Evolutionary conservation across 2,888 invertebrate species (phyloP), one percentile per base, ranked within the genome.

Genomic region (Hylaea fasciaria): DNA sequence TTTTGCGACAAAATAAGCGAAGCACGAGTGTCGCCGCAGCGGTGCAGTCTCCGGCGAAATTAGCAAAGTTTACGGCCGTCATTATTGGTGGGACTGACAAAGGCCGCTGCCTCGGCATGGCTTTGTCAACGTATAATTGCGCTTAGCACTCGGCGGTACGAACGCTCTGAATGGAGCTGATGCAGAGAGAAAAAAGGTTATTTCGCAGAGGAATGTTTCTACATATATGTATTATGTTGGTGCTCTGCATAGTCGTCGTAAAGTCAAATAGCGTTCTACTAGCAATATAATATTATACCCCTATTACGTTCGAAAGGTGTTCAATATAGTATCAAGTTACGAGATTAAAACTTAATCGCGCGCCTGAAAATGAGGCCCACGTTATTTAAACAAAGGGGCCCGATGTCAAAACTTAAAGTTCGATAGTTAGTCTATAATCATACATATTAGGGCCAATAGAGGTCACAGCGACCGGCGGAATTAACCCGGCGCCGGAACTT

Each of bases 61-160:
- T 85, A 88, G 86, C 77, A 83, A 89, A 89, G 87, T 87, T 89
- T 84, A 80, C 79, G 77, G 39, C 78, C 77, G 72, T 82, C 81
- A 85, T 87, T 85, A 88, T 86, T 83, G 86, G 82, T 81, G 78
- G 72, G 72, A 73, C 76, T 77, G 78, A 85, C 87, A 88, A 87
- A 87, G 86, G 82, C 72, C 74, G 77, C 73, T 70, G 47, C 40
- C 28, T 73, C 75, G 67, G 43, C 72, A 43, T 53, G 70, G 71
- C 82, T 85, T 83, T 84, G 86, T 81, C 83, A 75, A 77, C 80
- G 81, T 78, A 79, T 84, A 85, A 87, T 86, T 84, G 83, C 80
- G 72, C 77, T 61, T 65, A 69, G 65, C 69, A 62, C 68, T 65
- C 58, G 60, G 59, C 45, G 47, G 54, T 22, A 11, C 11, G 16